Conservation (phyloP, 2,888 invertebrate species). For the Hydrotaea cyrtoneurina region DNA sequence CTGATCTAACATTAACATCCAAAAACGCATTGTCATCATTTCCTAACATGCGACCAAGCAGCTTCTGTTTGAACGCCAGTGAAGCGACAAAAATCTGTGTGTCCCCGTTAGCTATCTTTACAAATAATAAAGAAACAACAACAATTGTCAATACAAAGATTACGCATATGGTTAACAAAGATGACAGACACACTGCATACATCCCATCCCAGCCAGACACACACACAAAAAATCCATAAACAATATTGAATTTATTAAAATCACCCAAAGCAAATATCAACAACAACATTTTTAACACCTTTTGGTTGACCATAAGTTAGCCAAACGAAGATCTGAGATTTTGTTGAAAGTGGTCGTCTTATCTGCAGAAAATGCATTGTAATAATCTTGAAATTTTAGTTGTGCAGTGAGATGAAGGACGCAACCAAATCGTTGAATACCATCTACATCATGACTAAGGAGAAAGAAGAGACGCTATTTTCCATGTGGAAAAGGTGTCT, state of each 20-base stretch:
- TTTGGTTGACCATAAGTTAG: slow-evolving; percentile 55
- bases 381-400: slow-evolving; percentile 6
- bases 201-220: background rate
- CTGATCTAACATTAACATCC: slow-evolving; percentile 60
- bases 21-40: slow-evolving; percentile 51
- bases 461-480: slow-evolving; percentile 17
- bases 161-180: background rate
- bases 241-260: slow-evolving; percentile 61
- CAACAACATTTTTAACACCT: slow-evolving; percentile 59
- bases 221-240: slow-evolving; percentile 19
- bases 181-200: background rate
- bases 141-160: slow-evolving; percentile 29
- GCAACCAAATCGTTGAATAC: slow-evolving; percentile 15
- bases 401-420: background rate
- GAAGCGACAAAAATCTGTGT: slow-evolving; percentile 20
- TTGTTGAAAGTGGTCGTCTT: slow-evolving; percentile 18
- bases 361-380: slow-evolving; percentile 48
- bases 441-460: slow-evolving; percentile 2
- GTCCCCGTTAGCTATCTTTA: slow-evolving; percentile 47
- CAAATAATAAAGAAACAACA: slow-evolving; percentile 10
- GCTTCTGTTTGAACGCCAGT: slow-evolving; percentile 54
- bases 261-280: slow-evolving; percentile 34
- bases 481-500: background rate
- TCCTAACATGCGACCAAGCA: slow-evolving; percentile 53
- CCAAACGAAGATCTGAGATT: slow-evolving; percentile 54